Conservation (phyloP, 2,888 invertebrate species). For the Matsumyia berberina region DNA sequence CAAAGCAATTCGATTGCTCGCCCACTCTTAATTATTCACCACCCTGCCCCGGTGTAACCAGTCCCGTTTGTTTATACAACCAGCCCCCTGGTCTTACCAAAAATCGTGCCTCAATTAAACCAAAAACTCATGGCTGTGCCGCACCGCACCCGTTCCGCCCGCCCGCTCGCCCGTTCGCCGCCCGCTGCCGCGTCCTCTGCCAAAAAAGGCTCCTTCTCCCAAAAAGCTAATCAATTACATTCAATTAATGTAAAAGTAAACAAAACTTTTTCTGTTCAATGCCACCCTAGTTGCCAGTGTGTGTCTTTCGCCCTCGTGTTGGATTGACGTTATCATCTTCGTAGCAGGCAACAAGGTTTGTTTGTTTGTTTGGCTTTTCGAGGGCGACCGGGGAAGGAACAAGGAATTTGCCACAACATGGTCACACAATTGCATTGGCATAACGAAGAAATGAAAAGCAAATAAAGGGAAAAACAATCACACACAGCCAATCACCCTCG, state of each 20-base stretch:
- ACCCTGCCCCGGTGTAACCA: constrained; percentile 23
- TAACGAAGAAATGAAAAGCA: constrained; percentile 59
- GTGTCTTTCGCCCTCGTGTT: constrained; percentile 36
- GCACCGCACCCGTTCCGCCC: constrained; percentile 1
- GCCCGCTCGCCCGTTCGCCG: no score
- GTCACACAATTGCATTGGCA: constrained; percentile 55
- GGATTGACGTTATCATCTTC: constrained; percentile 48
- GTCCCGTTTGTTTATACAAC: constrained; percentile 48
- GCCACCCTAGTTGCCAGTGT: constrained; percentile 16
- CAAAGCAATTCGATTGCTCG: constrained; percentile 70
- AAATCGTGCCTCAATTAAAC: constrained; percentile 75
- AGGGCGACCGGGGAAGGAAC: not conserved
- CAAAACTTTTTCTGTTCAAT: constrained; percentile 63
- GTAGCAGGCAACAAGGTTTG: constrained; percentile 52
- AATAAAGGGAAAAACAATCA: constrained; percentile 51
- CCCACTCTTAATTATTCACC: constrained; percentile 64
- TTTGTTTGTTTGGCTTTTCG: constrained; percentile 29
- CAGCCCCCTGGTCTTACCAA: constrained; percentile 53
- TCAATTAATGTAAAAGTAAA: constrained; percentile 75
- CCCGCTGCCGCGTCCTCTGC: constrained; percentile 8
- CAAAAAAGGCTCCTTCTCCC: constrained; percentile 35
- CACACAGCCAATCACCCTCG: constrained; percentile 5
- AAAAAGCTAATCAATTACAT: constrained; percentile 76
- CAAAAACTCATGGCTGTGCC: constrained; percentile 60
- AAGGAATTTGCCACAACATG: constrained; percentile 60